These are phyloP conservation scores for Zophobas morio DNA, from an alignment of 1,140 invertebrate genomes.

Conservation along the genomic window DNA sequence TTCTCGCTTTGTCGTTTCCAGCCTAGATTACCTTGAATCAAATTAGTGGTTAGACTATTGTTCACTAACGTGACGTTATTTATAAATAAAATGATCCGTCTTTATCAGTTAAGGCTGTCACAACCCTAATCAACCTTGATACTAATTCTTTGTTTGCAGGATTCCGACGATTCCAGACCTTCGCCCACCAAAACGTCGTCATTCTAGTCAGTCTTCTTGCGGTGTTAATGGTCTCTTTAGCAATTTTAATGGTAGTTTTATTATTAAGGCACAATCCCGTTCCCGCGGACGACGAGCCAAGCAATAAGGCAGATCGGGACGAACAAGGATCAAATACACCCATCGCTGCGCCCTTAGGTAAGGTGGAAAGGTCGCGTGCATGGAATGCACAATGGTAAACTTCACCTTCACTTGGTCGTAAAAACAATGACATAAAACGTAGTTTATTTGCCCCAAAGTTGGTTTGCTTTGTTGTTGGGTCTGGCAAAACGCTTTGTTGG, in stretches of 20 bases:
- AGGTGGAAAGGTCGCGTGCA: background rate
- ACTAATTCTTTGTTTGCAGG: constrained; percentile 16
- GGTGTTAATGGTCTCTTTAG: constrained; percentile 35
- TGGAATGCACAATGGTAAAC: too few relatives aligned
- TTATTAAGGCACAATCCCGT: constrained; percentile 21
- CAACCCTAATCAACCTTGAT: too few relatives aligned
- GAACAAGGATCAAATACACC: constrained; percentile 27
- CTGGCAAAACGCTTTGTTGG: too few relatives aligned
- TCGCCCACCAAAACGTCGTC: constrained; percentile 27
- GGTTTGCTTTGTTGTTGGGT: too few relatives aligned
- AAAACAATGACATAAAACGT: too few relatives aligned
- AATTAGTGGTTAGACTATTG: constrained; percentile 24
- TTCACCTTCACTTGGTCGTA: too few relatives aligned
- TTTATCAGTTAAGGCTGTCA: too few relatives aligned
- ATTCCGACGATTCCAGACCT: constrained; percentile 21
- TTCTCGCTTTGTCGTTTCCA: background rate
- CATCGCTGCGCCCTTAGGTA: constrained; percentile 21
- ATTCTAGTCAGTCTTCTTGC: constrained; percentile 44
- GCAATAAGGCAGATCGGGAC: background rate
- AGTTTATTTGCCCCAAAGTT: too few relatives aligned
- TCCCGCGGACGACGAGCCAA: background rate
- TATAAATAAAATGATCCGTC: too few relatives aligned
- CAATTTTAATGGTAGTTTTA: constrained; percentile 35
- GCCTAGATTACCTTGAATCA: constrained; percentile 17
- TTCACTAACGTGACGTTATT: background rate